A percentile compares a stretch with the other conserved stretches of the same genome.
Conservation (phyloP, 2,888 invertebrate species). For the Erpobdella octoculata region DNA sequence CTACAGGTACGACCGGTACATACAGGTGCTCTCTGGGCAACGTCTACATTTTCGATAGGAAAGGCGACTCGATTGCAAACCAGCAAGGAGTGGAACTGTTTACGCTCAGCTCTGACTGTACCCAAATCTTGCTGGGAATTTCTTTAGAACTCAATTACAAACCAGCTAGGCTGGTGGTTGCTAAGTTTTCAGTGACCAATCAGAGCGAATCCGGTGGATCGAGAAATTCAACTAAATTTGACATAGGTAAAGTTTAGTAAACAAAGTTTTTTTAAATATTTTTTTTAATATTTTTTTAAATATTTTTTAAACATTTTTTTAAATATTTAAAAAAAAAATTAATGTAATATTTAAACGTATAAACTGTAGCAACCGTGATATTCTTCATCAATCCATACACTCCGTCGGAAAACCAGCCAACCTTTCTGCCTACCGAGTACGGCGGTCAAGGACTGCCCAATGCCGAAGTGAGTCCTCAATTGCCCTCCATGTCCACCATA, state of each 20-base stretch:
- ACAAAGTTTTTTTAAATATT: not conserved
- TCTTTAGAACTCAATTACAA: not conserved
- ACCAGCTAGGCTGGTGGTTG: not conserved
- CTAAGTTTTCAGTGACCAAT: not conserved
- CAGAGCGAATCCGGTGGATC: not conserved
- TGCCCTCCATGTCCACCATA: not conserved
- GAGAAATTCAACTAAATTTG: not conserved
- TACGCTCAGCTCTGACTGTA: not conserved
- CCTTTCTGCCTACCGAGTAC: not conserved
- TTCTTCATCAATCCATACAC: slow-evolving; percentile 6
- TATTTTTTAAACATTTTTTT: not conserved
- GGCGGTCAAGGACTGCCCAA: too few relatives aligned
- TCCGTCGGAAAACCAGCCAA: not conserved
- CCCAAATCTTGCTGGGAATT: not conserved
- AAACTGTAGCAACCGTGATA: not conserved
- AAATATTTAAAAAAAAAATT: too few relatives aligned
- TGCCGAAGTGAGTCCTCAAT: not conserved
- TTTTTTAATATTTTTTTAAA: too few relatives aligned
- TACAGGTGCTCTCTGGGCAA: not conserved
- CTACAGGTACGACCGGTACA: too few relatives aligned
- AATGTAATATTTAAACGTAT: too few relatives aligned
- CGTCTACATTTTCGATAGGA: not conserved
- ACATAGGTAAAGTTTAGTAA: not conserved
- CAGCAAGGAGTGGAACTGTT: not conserved
- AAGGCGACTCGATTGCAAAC: not conserved